Percentiles rank a stretch among this genome's conserved stretches.
phyloP scores from a whole-genome alignment of 2,888 invertebrate species.

The Ecdyonurus torrentis region DNA sequence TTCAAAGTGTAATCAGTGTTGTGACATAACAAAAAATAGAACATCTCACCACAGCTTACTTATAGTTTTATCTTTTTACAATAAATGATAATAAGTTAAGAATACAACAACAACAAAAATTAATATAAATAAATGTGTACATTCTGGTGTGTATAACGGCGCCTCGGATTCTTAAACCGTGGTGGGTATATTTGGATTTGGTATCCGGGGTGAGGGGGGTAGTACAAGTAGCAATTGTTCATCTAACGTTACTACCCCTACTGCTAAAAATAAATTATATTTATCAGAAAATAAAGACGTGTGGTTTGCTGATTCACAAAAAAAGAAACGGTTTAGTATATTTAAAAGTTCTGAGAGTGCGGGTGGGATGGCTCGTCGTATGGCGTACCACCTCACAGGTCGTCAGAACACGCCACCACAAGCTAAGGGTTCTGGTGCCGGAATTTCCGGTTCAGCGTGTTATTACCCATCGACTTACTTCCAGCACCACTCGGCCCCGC shows the following conservation, averaged over 20 bases:
- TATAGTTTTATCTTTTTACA: not conserved
- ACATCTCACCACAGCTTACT: too few species aligned
- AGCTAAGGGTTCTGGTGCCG: not conserved
- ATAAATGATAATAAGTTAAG: not conserved
- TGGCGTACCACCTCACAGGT: not conserved
- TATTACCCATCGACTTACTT: not conserved
- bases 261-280: not conserved
- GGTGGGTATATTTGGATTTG: not conserved
- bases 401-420: not conserved
- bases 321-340: not conserved
- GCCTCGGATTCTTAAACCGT: not conserved
- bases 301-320: not conserved
- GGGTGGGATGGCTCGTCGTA: not conserved
- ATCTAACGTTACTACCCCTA: not conserved
- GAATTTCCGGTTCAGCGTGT: not conserved
- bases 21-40: not conserved
- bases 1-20: not conserved
- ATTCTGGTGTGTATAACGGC: not conserved
- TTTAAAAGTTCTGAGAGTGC: not conserved
- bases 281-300: not conserved
- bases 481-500: not conserved
- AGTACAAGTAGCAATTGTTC: not conserved
- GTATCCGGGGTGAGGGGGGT: not conserved
- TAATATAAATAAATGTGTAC: not conserved
- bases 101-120: not conserved